Evolutionary conservation across 2,113 vertebrate genomes (phyloP).

Genomic region (Rynchops niger): DNA sequence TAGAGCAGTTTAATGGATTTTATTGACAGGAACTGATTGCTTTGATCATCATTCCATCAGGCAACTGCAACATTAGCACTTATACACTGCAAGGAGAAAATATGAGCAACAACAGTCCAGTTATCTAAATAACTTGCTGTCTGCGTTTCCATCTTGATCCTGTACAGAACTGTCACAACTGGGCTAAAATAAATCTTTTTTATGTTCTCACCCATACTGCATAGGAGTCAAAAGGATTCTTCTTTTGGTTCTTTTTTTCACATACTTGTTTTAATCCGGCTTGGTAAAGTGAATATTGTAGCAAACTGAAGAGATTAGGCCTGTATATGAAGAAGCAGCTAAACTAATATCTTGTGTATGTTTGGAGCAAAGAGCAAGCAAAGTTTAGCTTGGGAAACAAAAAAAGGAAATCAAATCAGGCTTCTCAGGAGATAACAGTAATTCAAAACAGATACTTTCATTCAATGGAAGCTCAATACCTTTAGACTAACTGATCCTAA

Average conservation of each 20-base stretch:
- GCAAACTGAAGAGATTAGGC: not conserved
- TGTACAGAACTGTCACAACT: not conserved
- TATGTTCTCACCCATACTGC: not conserved
- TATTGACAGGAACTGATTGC: not conserved
- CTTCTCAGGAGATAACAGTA: slow-evolving; percentile 22
- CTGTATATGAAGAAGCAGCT: not conserved
- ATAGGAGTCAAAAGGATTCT: not conserved
- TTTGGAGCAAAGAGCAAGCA: not conserved
- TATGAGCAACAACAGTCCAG: not conserved
- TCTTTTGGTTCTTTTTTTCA: not conserved
- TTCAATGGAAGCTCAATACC: slow-evolving; percentile 11
- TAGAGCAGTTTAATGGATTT: not conserved
- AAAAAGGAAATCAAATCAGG: not conserved
- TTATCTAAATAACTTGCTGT: not conserved
- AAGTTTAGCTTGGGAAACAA: not conserved
- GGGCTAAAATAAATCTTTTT: not conserved
- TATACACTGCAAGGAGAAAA: not conserved
- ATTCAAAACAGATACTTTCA: slow-evolving; percentile 23
- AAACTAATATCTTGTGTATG: not conserved
- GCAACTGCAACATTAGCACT: not conserved
- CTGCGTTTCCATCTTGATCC: not conserved
- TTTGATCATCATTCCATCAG: not conserved
- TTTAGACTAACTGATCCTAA: slow-evolving; percentile 44
- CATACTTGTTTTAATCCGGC: not conserved
- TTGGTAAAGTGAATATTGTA: not conserved